A percentile compares a stretch with the other conserved stretches of the same genome.
phyloP scores from a whole-genome alignment of 2,797 vertebrate species.

The Nyctibius grandis region DNA sequence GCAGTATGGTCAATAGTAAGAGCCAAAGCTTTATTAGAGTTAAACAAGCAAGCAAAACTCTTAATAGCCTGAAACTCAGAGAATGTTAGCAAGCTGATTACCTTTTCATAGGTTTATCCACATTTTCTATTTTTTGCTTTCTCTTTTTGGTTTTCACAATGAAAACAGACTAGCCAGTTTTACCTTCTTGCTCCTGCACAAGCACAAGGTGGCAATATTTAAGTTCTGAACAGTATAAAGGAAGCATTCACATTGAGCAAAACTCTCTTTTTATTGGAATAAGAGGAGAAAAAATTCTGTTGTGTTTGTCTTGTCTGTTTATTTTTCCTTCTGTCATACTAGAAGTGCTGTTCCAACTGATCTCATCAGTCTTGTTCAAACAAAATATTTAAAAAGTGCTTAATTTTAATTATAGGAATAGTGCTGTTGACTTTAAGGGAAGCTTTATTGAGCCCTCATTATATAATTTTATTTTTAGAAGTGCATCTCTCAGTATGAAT shows the following conservation, averaged over 20 bases:
- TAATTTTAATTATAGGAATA: background rate
- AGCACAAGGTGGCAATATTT: background rate
- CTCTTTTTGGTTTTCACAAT: background rate
- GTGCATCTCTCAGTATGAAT: background rate
- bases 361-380: background rate
- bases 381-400: background rate
- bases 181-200: background rate
- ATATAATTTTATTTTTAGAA: slow-evolving; percentile 26
- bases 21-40: background rate
- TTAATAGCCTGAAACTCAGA: background rate
- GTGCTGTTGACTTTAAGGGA: background rate
- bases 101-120: background rate
- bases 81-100: background rate
- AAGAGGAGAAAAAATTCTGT: background rate
- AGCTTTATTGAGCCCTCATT: background rate
- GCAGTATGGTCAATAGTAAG: background rate
- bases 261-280: background rate
- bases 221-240: background rate
- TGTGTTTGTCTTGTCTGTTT: background rate
- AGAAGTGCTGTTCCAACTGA: background rate
- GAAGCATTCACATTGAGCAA: background rate
- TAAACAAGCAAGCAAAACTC: background rate
- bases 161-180: background rate
- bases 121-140: background rate
- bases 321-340: background rate